Evolutionary conservation across 2,888 invertebrate species (phyloP).

Genomic region (Ichneumoninae sp.): DNA sequence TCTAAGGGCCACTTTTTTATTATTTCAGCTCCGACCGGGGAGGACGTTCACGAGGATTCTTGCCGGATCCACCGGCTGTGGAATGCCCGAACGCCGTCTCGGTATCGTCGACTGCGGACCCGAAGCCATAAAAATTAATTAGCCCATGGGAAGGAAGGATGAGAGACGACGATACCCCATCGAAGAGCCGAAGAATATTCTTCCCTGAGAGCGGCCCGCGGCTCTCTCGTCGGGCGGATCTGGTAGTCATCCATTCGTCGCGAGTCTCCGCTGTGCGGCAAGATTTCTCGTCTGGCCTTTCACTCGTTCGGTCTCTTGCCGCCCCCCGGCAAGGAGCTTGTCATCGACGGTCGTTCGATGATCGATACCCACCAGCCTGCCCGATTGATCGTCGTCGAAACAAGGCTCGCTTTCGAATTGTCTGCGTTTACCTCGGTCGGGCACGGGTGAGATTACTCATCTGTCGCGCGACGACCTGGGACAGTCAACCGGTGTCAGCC

Average conservation of each 20-base stretch:
- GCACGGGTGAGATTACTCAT: not conserved
- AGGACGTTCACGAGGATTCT: constrained; percentile 50
- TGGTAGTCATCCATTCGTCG: constrained; percentile 18
- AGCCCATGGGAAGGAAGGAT: constrained; percentile 64
- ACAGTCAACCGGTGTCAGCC: not conserved
- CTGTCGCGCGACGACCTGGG: not conserved
- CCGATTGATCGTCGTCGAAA: constrained; percentile 69
- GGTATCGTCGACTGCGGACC: constrained; percentile 47
- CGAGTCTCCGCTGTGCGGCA: not conserved
- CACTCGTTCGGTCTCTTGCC: constrained; percentile 15
- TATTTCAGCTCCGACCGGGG: not conserved
- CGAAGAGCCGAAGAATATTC: constrained; percentile 24
- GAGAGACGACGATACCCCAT: constrained; percentile 33
- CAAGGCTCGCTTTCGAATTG: constrained; percentile 14
- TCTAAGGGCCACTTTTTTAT: constrained; percentile 36
- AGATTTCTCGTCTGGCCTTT: constrained; percentile 31
- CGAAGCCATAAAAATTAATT: constrained; percentile 79
- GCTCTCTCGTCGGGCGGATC: constrained; percentile 17
- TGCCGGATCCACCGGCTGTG: constrained; percentile 60
- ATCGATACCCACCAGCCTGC: constrained; percentile 66
- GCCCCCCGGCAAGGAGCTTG: constrained; percentile 37
- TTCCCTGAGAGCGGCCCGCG: not conserved
- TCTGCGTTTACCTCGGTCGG: not conserved
- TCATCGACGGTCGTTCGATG: constrained; percentile 69
- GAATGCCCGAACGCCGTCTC: constrained; percentile 65